Conservation (phyloP, 2,113 vertebrate species). For the Nycticorax nycticorax region DNA sequence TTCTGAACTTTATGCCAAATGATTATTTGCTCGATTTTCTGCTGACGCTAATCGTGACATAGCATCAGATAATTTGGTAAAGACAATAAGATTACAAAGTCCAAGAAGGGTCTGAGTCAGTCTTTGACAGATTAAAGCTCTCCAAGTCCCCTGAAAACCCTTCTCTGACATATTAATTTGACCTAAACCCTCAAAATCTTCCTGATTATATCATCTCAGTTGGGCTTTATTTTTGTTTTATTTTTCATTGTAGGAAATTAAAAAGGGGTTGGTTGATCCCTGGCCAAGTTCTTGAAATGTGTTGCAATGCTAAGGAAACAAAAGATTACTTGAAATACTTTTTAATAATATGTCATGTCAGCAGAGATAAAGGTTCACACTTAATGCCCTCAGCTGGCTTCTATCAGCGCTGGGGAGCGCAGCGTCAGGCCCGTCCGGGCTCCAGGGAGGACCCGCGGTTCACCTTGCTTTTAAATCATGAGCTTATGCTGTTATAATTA, state of each 20-base stretch:
- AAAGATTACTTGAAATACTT: slow-evolving; percentile 65
- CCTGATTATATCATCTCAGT: slow-evolving; percentile 65
- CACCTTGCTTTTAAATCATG: slow-evolving; percentile 12
- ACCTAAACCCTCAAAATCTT: slow-evolving; percentile 63
- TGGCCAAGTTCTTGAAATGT: slow-evolving; percentile 54
- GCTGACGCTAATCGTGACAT: slow-evolving; percentile 1
- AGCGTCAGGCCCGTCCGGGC: neutral
- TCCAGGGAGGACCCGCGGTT: neutral
- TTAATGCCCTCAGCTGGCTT: slow-evolving; percentile 58
- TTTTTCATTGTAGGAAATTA: slow-evolving; percentile 63
- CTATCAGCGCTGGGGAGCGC: neutral
- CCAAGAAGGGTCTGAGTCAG: slow-evolving; percentile 35
- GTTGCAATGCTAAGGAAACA: slow-evolving; percentile 68
- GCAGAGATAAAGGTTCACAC: slow-evolving; percentile 65
- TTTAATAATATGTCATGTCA: slow-evolving; percentile 71
- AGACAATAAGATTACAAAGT: slow-evolving; percentile 41
- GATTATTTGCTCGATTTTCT: neutral
- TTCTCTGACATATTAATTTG: slow-evolving; percentile 48
- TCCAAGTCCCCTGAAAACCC: slow-evolving; percentile 27
- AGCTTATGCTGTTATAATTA: neutral
- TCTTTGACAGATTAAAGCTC: slow-evolving; percentile 44
- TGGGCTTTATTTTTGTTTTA: slow-evolving; percentile 59
- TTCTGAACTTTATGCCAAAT: neutral
- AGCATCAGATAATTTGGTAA: neutral
- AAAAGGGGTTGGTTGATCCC: slow-evolving; percentile 59